A percentile compares a stretch with the other conserved stretches of the same genome.
Evolutionary conservation across 2,113 vertebrate species (phyloP).

Genomic region (Sigmodon hispidus): DNA sequence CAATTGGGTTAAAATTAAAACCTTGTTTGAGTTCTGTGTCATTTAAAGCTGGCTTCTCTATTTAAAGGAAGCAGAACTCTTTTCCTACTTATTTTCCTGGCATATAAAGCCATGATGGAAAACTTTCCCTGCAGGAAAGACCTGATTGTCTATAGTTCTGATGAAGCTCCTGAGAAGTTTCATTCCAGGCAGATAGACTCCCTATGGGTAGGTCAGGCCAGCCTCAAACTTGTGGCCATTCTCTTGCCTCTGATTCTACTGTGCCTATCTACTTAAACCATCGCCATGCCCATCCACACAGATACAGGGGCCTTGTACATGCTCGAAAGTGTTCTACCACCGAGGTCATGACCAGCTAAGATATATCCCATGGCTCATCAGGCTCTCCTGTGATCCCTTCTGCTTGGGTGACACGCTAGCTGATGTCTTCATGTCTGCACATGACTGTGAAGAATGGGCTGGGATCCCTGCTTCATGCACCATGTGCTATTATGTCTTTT

Average conservation of each 20-base stretch:
- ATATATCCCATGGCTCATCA: neutral
- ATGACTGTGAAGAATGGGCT: neutral
- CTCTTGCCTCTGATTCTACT: neutral
- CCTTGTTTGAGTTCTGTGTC: neutral
- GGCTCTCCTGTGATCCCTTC: neutral
- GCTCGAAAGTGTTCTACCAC: neutral
- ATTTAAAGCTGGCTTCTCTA: conserved; percentile 1
- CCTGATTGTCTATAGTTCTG: neutral
- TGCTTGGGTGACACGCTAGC: neutral
- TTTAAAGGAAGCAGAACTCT: conserved; percentile 8
- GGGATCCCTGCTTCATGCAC: neutral
- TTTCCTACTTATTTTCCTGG: neutral
- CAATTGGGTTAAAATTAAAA: neutral
- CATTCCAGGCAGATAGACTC: neutral
- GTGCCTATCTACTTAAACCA: neutral
- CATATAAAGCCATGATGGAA: neutral
- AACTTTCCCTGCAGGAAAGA: neutral
- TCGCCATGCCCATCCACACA: neutral
- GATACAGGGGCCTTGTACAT: neutral
- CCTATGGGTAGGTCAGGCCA: neutral
- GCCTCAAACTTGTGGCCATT: neutral
- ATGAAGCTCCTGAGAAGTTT: neutral
- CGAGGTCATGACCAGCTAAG: neutral
- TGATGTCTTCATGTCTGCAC: neutral
- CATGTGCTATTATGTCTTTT: neutral